Conservation (phyloP, 2,113 vertebrate species). For the Rhinichthys klamathensis region DNA sequence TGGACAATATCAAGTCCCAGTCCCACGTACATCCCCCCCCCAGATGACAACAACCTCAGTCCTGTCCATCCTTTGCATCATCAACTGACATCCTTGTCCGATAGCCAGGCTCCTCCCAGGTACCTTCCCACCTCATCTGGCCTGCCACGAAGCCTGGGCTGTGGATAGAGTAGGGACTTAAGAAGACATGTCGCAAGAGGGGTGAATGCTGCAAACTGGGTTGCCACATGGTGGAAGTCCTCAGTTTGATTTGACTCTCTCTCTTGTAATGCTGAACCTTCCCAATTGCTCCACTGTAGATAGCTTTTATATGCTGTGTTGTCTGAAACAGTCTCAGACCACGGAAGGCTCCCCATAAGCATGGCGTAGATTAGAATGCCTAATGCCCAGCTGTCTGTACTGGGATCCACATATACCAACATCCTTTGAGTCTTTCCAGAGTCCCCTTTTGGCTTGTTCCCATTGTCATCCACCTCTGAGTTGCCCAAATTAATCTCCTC, state of each 20-base stretch:
- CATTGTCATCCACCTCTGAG: conserved; percentile 26
- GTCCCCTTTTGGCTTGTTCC: not conserved
- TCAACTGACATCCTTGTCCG: conserved; percentile 13
- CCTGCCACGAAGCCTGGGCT: conserved; percentile 69
- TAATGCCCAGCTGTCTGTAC: conserved; percentile 85
- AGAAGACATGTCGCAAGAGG: conserved; percentile 74
- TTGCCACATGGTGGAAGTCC: conserved; percentile 42
- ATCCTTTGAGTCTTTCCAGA: conserved; percentile 46
- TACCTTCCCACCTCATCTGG: conserved; percentile 73
- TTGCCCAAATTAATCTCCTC: conserved; percentile 15
- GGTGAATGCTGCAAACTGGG: conserved; percentile 75
- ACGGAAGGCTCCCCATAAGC: conserved; percentile 82
- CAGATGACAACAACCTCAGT: not conserved
- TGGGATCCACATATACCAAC: conserved; percentile 75
- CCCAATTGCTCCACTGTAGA: conserved; percentile 73
- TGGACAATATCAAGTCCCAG: not conserved
- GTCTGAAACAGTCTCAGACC: conserved; percentile 74
- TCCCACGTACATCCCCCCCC: too few relatives aligned
- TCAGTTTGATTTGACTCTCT: conserved; percentile 47
- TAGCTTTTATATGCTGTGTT: conserved; percentile 79
- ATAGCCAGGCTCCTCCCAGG: conserved; percentile 71
- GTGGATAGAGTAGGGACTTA: conserved; percentile 75
- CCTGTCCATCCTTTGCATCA: conserved; percentile 59
- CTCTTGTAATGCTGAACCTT: conserved; percentile 8
- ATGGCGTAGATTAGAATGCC: conserved; percentile 84